These are phyloP conservation scores for Diachasma alloeum DNA, from an alignment of 1,140 invertebrate species.

Conservation along the genomic window DNA sequence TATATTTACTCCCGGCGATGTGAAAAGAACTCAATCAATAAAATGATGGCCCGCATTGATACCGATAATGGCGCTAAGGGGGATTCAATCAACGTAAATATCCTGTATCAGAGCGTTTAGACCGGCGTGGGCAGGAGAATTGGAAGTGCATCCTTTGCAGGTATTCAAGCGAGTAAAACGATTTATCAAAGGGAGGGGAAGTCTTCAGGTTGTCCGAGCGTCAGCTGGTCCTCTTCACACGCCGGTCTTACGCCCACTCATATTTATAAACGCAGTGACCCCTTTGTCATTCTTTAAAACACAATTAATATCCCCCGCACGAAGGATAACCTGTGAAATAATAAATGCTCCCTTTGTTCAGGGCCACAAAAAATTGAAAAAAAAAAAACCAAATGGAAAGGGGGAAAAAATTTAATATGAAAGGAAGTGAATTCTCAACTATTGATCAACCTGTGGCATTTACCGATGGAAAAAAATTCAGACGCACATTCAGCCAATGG, in stretches of 20 bases:
- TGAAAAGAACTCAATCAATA: neutral
- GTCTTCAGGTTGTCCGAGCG: constrained; percentile 16
- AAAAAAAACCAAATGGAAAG: neutral
- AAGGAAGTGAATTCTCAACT: neutral
- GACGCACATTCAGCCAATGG: neutral
- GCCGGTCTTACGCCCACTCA: constrained; percentile 41
- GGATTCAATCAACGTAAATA: neutral
- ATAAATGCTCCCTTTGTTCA: neutral
- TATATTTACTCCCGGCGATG: neutral
- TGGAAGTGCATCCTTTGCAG: neutral
- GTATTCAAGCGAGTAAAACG: neutral
- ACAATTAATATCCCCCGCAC: constrained; percentile 51
- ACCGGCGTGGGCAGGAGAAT: neutral
- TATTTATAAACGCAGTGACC: constrained; percentile 17
- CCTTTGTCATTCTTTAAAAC: constrained; percentile 35
- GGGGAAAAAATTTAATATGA: neutral
- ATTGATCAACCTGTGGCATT: constrained; percentile 5
- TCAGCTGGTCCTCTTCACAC: constrained; percentile 46
- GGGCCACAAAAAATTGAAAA: neutral
- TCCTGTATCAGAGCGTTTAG: neutral
- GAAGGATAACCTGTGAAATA: neutral
- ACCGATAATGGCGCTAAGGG: neutral
- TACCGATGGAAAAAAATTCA: neutral
- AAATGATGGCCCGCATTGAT: neutral
- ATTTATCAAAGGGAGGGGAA: neutral